Evolutionary conservation across 2,797 vertebrate genomes (phyloP), one percentile per base, ranked within the genome.

Genomic region (Sarcoramphus papa): DNA sequence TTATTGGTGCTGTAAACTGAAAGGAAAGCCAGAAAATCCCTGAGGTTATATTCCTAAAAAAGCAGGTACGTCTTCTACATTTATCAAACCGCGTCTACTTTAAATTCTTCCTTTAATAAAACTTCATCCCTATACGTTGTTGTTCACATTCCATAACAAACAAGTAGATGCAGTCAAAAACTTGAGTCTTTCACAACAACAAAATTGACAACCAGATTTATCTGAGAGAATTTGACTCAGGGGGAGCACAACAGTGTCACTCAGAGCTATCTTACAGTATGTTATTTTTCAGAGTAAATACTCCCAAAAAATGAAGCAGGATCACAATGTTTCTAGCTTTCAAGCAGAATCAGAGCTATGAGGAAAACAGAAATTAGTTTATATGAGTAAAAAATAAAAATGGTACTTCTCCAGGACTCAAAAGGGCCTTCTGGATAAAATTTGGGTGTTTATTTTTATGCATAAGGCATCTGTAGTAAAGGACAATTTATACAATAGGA

Each of bases 141-240:
- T 75, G 47, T n/a, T 88, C 10, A 2, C 21, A 27, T 63, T 84
- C 57, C 27, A 30, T 10, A 91, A 63, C 14, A 91, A 94, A 59
- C 31, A 73, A 43, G 28, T 37, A 85, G 86, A 92, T 48, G 40
- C 35, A 91, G 43, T 92, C 31, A 85, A 90, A 90, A 82, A 37
- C 12, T 50, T 25, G 21, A 93, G 43, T 56, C 12, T 80, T 85
- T 78, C 62, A 79, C 65, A 93, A 35, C 54, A 94, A 91, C 41
- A 91, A 73, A 88, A 86, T 9, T 92, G 85, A 88, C 82, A 95
- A 90, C 6, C 30, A 84, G 40, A 78, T 94, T 93, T 90, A 75
- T 83, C 67, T 85, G 69, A 53, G 25, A 85, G 78, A 77, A 83
- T 91, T 83, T 90, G 37, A 72, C 64, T 93, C 68, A 79, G 51